A percentile compares a stretch with the other conserved stretches of the same genome.
Evolutionary conservation across 2,888 invertebrate species (phyloP).

Genomic region (Cryptus viduatorius): DNA sequence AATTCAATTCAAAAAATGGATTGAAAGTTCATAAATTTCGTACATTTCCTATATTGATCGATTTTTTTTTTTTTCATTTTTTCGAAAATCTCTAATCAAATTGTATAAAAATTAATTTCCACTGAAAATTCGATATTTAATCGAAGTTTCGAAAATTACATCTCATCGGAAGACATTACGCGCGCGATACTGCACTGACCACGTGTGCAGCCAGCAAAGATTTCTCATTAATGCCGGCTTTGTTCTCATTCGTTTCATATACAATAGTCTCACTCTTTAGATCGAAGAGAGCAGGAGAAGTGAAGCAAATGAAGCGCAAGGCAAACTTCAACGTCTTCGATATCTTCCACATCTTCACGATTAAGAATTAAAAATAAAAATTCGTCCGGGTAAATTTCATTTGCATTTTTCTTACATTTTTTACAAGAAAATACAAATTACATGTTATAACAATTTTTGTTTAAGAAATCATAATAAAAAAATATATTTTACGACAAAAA

Average conservation of each 20-base stretch:
- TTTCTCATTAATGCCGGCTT: slow-evolving; percentile 15
- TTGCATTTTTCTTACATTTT: no score
- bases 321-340: not conserved
- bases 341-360: not conserved
- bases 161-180: slow-evolving; percentile 6
- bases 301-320: not conserved
- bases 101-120: no score
- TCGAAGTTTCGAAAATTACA: not conserved
- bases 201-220: slow-evolving; percentile 6
- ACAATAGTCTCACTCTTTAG: slow-evolving; percentile 14
- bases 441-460: no score
- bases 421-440: no score
- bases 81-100: no score
- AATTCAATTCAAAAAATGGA: no score
- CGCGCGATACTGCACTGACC: slow-evolving; percentile 6
- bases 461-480: no score
- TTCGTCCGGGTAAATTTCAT: not conserved
- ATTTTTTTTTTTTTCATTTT: no score
- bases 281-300: not conserved
- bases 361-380: no score
- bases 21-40: no score
- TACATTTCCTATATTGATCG: no score
- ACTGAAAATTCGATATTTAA: not conserved
- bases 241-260: slow-evolving; percentile 7
- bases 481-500: no score